Evolutionary conservation across 2,888 invertebrate genomes (phyloP).

Genomic region (Brenthis ino): DNA sequence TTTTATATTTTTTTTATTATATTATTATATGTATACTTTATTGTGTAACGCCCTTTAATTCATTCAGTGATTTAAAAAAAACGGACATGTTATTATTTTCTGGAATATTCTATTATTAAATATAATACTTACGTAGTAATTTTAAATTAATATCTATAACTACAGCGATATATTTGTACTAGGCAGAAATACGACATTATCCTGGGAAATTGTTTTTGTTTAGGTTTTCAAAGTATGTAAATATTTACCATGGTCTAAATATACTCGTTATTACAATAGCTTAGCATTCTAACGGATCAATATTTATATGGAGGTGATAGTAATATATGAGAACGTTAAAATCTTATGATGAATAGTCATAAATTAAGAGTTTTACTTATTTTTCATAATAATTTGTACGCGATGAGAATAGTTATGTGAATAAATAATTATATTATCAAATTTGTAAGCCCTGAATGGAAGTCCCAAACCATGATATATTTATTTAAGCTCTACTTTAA

Average conservation of each 20-base stretch:
- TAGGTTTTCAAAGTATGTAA: not conserved
- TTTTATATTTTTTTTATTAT: not conserved
- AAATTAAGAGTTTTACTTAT: constrained; percentile 36
- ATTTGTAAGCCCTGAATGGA: constrained; percentile 27
- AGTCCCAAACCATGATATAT: constrained; percentile 13
- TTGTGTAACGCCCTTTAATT: no score
- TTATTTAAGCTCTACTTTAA: constrained; percentile 14
- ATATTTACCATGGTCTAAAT: constrained; percentile 20
- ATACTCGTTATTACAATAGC: constrained; percentile 31
- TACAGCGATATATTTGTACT: no score
- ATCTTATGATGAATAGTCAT: constrained; percentile 40
- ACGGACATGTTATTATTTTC: no score
- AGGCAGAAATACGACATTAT: no score
- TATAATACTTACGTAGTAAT: no score
- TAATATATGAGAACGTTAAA: constrained; percentile 37
- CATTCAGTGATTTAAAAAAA: no score
- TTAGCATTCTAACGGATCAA: constrained; percentile 32
- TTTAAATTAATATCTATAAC: no score
- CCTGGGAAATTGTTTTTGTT: not conserved
- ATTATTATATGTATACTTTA: no score
- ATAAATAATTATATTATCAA: constrained; percentile 23
- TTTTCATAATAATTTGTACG: constrained; percentile 39
- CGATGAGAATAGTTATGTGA: constrained; percentile 32
- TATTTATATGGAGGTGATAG: constrained; percentile 38
- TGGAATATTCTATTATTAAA: no score